Conservation (phyloP, 2,797 vertebrate genomes). For the Muraenolepis orangiensis region DNA sequence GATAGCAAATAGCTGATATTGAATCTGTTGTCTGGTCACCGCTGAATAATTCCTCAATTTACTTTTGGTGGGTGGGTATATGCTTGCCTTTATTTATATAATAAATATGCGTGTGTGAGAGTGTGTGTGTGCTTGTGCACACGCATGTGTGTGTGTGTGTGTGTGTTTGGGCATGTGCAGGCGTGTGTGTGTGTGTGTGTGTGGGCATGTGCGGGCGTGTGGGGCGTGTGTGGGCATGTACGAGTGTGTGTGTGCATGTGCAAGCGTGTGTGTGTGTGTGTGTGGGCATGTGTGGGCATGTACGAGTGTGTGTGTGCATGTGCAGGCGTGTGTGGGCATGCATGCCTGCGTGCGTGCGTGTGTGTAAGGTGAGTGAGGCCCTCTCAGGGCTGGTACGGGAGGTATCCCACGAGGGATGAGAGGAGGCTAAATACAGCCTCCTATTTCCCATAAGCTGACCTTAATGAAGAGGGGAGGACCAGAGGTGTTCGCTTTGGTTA, state of each 20-base stretch:
- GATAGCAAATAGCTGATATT: constrained; percentile 14
- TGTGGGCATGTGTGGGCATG: neutral
- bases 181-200: neutral
- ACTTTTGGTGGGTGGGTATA: neutral
- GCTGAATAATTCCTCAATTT: neutral
- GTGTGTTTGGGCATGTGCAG: too few species aligned
- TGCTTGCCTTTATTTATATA: neutral
- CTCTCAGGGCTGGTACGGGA: constrained; percentile 6
- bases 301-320: neutral
- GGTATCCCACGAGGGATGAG: constrained; percentile 13
- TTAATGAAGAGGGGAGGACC: constrained; percentile 41
- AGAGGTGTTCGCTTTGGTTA: constrained; percentile 33
- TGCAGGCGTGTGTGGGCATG: neutral
- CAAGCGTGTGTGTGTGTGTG: neutral
- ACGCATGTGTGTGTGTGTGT: too few species aligned
- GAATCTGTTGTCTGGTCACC: constrained; percentile 12
- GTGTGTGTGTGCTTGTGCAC: too few species aligned
- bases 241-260: neutral
- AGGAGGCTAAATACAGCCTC: constrained; percentile 26
- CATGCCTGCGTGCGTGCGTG: neutral
- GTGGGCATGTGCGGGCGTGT: neutral
- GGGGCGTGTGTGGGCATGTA: neutral
- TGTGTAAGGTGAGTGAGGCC: neutral
- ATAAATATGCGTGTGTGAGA: too few species aligned
- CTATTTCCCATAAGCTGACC: constrained; percentile 42